A percentile compares a stretch with the other conserved stretches of the same genome.
Conservation (phyloP, 2,888 invertebrate species). For the Sisyra terminalis region DNA sequence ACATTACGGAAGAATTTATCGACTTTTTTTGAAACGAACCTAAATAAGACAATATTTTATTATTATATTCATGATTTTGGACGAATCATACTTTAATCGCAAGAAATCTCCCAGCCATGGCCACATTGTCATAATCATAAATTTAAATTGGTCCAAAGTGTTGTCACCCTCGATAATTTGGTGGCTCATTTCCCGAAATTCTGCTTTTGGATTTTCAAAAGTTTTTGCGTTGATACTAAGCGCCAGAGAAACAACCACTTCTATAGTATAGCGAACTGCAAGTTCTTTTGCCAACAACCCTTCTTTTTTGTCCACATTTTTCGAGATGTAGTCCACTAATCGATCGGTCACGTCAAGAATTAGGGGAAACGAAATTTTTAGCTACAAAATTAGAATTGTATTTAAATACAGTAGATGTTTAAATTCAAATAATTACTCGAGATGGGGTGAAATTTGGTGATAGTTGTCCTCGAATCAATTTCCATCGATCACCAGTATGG, state of each 20-base stretch:
- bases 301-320: slow-evolving; percentile 15
- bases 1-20: neutral
- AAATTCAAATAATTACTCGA: too few species aligned
- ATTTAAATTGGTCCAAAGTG: neutral
- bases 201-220: slow-evolving; percentile 16
- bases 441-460: too few species aligned
- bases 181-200: slow-evolving; percentile 17
- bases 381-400: slow-evolving; percentile 7
- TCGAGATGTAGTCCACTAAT: slow-evolving; percentile 21
- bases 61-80: neutral
- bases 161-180: slow-evolving; percentile 18
- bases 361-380: slow-evolving; percentile 27
- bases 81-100: slow-evolving; percentile 10
- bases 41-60: slow-evolving; percentile 1
- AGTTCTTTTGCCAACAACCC: slow-evolving; percentile 24
- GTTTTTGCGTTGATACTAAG: slow-evolving; percentile 21
- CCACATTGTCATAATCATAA: slow-evolving; percentile 16
- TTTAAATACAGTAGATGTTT: neutral
- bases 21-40: slow-evolving; percentile 14
- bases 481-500: too few species aligned
- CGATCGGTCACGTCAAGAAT: slow-evolving; percentile 24
- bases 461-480: too few species aligned
- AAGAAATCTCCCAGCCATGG: slow-evolving; percentile 17
- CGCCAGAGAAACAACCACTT: slow-evolving; percentile 24
- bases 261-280: slow-evolving; percentile 21